Evolutionary conservation across 2,797 vertebrate genomes (phyloP).

Genomic region (Coregonus ussuriensis): DNA sequence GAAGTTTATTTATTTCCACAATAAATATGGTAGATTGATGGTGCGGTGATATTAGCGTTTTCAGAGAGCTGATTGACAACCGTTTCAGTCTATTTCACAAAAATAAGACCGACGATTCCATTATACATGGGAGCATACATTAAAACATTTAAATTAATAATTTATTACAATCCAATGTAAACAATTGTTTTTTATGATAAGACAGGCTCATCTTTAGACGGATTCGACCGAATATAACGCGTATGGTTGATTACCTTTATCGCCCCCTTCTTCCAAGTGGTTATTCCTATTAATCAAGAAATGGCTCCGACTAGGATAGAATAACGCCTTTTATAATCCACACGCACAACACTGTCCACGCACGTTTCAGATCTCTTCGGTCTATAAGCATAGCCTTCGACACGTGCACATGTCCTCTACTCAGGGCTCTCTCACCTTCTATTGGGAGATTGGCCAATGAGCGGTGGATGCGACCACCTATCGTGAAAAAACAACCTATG

Average conservation of each 20-base stretch:
- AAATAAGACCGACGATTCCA: not conserved
- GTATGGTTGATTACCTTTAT: conserved; percentile 8
- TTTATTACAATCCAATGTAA: not conserved
- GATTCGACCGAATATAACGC: not conserved
- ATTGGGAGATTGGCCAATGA: conserved; percentile 32
- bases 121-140: not conserved
- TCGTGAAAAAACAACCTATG: conserved; percentile 15
- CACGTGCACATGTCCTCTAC: conserved; percentile 1
- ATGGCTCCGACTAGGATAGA: not conserved
- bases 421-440: conserved; percentile 13
- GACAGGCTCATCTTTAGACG: not conserved
- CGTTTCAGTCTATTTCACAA: not conserved
- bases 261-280: not conserved
- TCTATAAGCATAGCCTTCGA: not conserved
- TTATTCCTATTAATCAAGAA: not conserved
- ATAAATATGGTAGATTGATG: not conserved
- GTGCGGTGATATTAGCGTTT: not conserved
- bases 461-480: conserved; percentile 25
- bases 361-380: not conserved
- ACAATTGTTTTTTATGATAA: not conserved
- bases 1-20: not conserved
- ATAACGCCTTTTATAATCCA: not conserved
- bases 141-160: not conserved
- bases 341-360: not conserved
- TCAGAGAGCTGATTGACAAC: not conserved